Evolutionary conservation across 2,797 vertebrate species (phyloP).

Genomic region (Benthosema pterotum): DNA sequence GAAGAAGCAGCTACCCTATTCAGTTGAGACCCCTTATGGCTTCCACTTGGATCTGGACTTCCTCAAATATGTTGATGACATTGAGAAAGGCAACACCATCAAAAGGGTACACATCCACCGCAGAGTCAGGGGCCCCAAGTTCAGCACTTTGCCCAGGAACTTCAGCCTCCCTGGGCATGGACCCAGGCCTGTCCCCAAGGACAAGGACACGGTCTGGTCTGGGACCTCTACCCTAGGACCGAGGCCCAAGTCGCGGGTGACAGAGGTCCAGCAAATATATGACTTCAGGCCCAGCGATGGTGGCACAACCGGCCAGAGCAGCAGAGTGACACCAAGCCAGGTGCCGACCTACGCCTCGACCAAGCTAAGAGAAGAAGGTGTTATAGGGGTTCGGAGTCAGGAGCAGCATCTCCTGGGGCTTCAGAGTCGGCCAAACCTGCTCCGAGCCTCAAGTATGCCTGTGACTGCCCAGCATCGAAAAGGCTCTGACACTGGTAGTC

Average conservation of each 20-base stretch:
- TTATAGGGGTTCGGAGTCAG: conserved; percentile 37
- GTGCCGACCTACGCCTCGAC: conserved; percentile 63
- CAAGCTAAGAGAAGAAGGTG: conserved; percentile 65
- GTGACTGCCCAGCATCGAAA: conserved; percentile 85
- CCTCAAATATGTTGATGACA: conserved; percentile 98
- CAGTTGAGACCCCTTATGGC: conserved; percentile 96
- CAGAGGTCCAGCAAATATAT: conserved; percentile 82
- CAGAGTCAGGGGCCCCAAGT: conserved; percentile 91
- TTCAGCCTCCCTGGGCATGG: conserved; percentile 92
- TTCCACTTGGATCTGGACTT: conserved; percentile 98
- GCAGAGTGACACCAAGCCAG: conserved; percentile 51
- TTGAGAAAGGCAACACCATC: conserved; percentile 98
- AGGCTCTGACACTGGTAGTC: conserved; percentile 70
- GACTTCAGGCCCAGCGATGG: conserved; percentile 69
- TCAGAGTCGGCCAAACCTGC: conserved; percentile 86
- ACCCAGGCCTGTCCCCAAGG: conserved; percentile 74
- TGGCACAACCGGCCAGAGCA: conserved; percentile 52
- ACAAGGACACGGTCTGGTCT: conserved; percentile 83
- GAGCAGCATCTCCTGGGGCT: conserved; percentile 67
- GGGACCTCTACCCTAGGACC: conserved; percentile 81
- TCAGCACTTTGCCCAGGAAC: conserved; percentile 94
- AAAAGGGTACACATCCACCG: conserved; percentile 93
- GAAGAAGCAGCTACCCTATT: conserved; percentile 91
- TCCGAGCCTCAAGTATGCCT: conserved; percentile 94
- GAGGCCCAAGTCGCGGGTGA: conserved; percentile 83